Base-by-base conservation (phyloP, 2,797 vertebrate genomes). In the Carapus acus region DNA sequence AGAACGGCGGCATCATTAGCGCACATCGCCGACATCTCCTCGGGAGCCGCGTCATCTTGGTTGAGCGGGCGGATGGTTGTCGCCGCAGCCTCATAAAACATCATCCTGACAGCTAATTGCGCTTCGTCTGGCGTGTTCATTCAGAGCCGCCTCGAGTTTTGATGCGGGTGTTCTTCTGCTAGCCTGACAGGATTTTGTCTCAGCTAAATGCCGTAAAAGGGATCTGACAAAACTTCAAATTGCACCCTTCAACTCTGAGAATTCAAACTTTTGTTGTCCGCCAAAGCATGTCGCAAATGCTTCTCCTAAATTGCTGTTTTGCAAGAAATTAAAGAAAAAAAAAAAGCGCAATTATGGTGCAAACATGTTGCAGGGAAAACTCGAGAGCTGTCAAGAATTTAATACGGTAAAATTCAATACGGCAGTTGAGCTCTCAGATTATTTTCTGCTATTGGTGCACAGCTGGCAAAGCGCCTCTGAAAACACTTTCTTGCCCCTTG, bases 1-100 rank as follows among this genome's bases (percentile, higher is more conserved):
- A 29, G 29, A 23, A 15, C 4, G 24, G 21, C 40, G 18, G 19
- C 15, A 20, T 3, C 13, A 12, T 49, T 44, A 15, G 40, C 27
- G 33, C 6, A 11, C 51, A 43, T 38, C 34, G 46, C 33, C 43
- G 63, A 50, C 18, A 16, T 57, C 73, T 66, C 63, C 54, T 56
- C 52, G 53, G 54, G 67, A 39, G 58, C 46, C 58, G 65, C 71
- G 43, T 39, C 66, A 65, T 78, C 63, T n/a, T n/a, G 57, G 50
- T 63, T 79, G 73, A 79, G 76, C 73, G 74, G 50, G 54, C 48
- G 39, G 17, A 69, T 55, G 54, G 60, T 36, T 24, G 22, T 57
- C 54, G 61, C 75, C 54, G 65, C 64, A 43, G 11, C 33, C 69
- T 54, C 45, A 41, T 58, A 7, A 65, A 65, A 65, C 16, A 11